Evolutionary conservation across 2,797 vertebrate genomes (phyloP).

Genomic region (Neomorphus geoffroyi): DNA sequence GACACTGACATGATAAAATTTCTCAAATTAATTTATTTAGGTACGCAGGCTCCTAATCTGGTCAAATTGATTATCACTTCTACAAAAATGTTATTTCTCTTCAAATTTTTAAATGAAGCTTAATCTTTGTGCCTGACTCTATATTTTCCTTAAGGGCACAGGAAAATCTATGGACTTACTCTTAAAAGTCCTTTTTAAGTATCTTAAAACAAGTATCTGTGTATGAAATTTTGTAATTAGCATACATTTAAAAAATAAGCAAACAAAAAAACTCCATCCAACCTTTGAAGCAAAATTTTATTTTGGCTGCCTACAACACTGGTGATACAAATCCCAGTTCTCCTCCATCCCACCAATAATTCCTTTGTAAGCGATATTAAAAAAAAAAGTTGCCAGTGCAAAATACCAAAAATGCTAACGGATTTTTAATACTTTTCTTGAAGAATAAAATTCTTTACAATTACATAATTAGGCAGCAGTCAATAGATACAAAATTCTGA

Average conservation of each 20-base stretch:
- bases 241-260: background rate
- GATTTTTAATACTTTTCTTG: background rate
- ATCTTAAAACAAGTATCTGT: background rate
- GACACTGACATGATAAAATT: background rate
- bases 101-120: background rate
- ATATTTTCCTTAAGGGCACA: background rate
- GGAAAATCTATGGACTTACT: background rate
- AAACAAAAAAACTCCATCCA: background rate
- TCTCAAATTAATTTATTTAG: background rate
- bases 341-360: background rate
- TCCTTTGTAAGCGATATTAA: background rate
- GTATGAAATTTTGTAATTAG: background rate
- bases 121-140: background rate
- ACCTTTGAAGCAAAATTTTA: background rate
- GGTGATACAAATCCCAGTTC: background rate
- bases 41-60: background rate
- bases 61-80: background rate
- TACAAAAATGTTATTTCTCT: background rate
- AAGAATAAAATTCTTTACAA: background rate
- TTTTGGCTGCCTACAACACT: background rate
- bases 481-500: background rate
- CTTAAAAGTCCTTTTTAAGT: background rate
- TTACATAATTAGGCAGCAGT: background rate
- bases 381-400: background rate
- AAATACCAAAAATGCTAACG: background rate